These are phyloP conservation scores for Drosophila kanapiae DNA, from an alignment of 1,140 invertebrate species.

Conservation along the genomic window DNA sequence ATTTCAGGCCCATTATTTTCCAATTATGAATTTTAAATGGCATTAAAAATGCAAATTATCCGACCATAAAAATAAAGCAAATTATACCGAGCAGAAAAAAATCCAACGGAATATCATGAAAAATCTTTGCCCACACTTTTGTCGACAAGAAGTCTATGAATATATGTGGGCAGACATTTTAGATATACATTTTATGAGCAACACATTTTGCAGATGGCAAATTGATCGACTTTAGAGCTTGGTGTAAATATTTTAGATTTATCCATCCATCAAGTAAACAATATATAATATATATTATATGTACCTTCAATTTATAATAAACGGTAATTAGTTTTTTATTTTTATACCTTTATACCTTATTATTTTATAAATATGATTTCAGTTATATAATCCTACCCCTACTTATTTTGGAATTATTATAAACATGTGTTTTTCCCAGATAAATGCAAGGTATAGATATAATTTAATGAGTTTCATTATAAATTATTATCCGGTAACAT, in stretches of 20 bases:
- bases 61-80: conserved; percentile 58
- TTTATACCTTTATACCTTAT: too few relatives aligned
- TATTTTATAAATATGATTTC: neutral
- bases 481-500: conserved; percentile 8
- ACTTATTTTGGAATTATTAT: neutral
- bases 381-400: neutral
- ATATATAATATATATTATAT: too few relatives aligned
- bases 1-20: conserved; percentile 57
- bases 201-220: conserved; percentile 18
- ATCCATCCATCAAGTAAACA: too few relatives aligned
- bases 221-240: conserved; percentile 7
- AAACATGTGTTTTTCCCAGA: neutral
- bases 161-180: conserved; percentile 17
- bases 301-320: too few relatives aligned
- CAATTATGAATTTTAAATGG: conserved; percentile 75
- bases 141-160: conserved; percentile 20
- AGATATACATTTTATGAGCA: conserved; percentile 12
- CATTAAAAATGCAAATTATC: conserved; percentile 68
- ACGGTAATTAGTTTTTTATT: too few relatives aligned
- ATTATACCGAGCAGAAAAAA: conserved; percentile 29
- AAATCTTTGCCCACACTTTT: conserved; percentile 44
- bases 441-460: neutral
- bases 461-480: neutral
- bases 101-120: conserved; percentile 23
- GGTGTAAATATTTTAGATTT: neutral